Conservation (phyloP, 2,888 invertebrate genomes). For the Electrophaes corylata region DNA sequence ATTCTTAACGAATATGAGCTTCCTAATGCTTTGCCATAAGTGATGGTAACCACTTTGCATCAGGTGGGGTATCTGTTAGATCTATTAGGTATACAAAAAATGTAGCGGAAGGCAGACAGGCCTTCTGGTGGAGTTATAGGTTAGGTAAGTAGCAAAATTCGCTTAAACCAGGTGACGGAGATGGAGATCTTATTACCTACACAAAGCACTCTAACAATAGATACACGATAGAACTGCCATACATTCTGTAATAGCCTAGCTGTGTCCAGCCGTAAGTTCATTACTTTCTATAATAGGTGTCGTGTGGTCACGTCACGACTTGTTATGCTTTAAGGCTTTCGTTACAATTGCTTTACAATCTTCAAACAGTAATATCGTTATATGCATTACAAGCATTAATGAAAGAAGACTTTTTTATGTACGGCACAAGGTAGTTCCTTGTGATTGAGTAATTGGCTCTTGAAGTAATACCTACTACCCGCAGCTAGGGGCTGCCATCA, state of each 20-base stretch:
- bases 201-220: neutral
- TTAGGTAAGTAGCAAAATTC: too few species aligned
- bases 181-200: too few species aligned
- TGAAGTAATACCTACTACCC: slow-evolving; percentile 2
- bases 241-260: neutral
- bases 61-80: too few species aligned
- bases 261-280: too few species aligned
- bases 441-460: neutral
- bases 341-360: neutral
- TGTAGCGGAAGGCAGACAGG: neutral
- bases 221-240: neutral
- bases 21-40: too few species aligned
- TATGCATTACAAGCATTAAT: too few species aligned
- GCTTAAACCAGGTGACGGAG: too few species aligned
- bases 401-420: too few species aligned
- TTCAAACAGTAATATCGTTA: neutral
- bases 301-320: neutral
- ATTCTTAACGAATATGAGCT: too few species aligned
- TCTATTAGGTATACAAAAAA: too few species aligned
- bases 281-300: too few species aligned
- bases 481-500: slow-evolving; percentile 14
- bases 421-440: neutral
- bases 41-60: too few species aligned
- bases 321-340: neutral
- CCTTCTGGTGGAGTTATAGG: neutral